These are phyloP conservation scores for Panzeria rudis DNA, from an alignment of 2,888 invertebrate genomes.

Conservation along the genomic window DNA sequence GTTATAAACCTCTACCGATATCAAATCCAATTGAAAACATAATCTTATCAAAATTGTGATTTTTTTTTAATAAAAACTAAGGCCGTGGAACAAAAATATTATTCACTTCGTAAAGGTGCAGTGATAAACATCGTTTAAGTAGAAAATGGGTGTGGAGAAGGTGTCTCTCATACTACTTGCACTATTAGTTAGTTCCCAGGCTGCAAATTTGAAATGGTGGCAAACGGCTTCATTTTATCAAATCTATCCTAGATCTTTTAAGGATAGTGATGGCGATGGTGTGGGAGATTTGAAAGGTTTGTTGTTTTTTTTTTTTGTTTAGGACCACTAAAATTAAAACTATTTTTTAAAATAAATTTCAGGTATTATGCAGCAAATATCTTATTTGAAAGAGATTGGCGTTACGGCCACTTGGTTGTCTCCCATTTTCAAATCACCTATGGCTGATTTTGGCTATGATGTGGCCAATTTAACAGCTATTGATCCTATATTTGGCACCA, in stretches of 20 bases:
- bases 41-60: conserved; percentile 35
- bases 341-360: conserved; percentile 3
- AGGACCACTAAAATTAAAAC: not conserved
- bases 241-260: conserved; percentile 93
- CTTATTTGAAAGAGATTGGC: conserved; percentile 88
- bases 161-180: conserved; percentile 60
- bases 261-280: conserved; percentile 92
- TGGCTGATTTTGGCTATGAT: conserved; percentile 92
- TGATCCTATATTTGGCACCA: conserved; percentile 88
- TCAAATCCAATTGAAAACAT: not conserved
- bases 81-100: not conserved
- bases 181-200: conserved; percentile 70
- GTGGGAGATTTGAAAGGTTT: conserved; percentile 92
- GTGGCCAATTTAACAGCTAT: conserved; percentile 88
- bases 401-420: conserved; percentile 89
- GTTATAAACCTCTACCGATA: not conserved
- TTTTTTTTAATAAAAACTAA: conserved; percentile 1
- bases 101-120: not conserved
- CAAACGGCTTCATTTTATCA: conserved; percentile 92
- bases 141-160: conserved; percentile 49
- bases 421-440: conserved; percentile 90
- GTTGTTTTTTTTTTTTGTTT: not conserved
- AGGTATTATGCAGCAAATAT: conserved; percentile 86
- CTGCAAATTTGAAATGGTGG: conserved; percentile 87
- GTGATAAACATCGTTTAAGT: not conserved